phyloP scores from a whole-genome alignment of 2,113 vertebrate genomes.

The Erythrocebus patas region DNA sequence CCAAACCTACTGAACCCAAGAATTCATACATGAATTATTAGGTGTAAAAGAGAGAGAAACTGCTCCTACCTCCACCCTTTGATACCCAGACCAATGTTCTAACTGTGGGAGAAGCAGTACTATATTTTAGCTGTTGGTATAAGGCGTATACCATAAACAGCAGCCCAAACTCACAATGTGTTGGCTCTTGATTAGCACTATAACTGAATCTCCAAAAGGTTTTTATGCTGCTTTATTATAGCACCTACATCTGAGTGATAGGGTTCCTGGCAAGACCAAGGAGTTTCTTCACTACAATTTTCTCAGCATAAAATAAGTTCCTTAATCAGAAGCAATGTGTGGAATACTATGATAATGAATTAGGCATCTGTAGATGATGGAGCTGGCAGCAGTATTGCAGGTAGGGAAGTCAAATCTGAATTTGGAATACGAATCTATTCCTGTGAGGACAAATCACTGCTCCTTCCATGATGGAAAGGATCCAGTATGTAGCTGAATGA shows the following conservation, averaged over 20 bases:
- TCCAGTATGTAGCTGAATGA: background rate
- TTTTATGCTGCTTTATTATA: background rate
- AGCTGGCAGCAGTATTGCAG: background rate
- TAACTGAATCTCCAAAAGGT: background rate
- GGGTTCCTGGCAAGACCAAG: background rate
- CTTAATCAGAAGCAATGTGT: background rate
- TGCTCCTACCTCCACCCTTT: background rate
- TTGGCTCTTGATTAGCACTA: background rate
- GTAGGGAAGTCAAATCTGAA: background rate
- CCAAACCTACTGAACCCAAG: background rate
- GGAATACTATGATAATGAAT: background rate
- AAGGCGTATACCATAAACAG: background rate
- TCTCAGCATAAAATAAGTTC: background rate
- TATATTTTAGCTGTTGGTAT: background rate
- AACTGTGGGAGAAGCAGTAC: background rate
- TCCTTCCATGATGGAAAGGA: background rate
- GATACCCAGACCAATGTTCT: background rate
- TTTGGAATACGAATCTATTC: background rate
- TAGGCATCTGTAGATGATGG: background rate
- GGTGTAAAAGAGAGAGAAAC: background rate
- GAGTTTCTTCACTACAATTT: background rate
- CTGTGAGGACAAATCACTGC: background rate
- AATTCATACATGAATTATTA: slow-evolving; percentile 31
- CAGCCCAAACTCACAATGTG: background rate
- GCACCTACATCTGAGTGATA: background rate